Base-by-base conservation (phyloP, 1,140 invertebrate species). In the Ostrea edulis region DNA sequence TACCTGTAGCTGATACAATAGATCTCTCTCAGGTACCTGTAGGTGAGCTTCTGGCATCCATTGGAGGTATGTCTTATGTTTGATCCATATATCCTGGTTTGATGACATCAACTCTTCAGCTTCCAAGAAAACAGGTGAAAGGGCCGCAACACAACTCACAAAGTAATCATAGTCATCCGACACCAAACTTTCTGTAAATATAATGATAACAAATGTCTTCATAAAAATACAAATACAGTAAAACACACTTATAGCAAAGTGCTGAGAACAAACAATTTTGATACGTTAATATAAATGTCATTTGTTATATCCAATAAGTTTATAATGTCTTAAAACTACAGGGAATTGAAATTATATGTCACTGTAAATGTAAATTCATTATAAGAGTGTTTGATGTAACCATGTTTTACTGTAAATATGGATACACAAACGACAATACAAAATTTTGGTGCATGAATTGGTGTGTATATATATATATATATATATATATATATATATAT, bases 141-240 rank as follows among this genome's bases (percentile, higher is more conserved):
- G 62, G 20, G 29, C n/a, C 62, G 55, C 29, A 17, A 86, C 55
- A 89, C 88, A 89, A 29, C 54, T 54, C 29, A 68, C 55, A 84
- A 89, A 89, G 22, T 89, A 89, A n/a, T 86, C 77, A 22, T 52
- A 52, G 20, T 51, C 82, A 53, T 89, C 85, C 25, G 35, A 51
- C 2, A 65, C n/a, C n/a, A 29, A 29, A 7, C 12, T 77, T 35
- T 77, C 68, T 77, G 25, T 25, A 35, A 62, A 62, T 62, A 20
- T 20, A 12, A 58, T 2, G 20, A 58, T 62, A 62, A n/a, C n/a
- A n/a, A n/a, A n/a, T n/a, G n/a, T n/a, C 14, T 44, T 1, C 35
- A 1, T 2, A 44, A 44, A 44, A 44, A 44, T 44, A 44, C 35
- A 44, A 44, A 2, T 44, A 5, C 35, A 44, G 35, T 2, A 44